These are phyloP conservation scores for Hozukius guyotensis DNA, from an alignment of 2,797 vertebrate genomes.

Conservation along the genomic window DNA sequence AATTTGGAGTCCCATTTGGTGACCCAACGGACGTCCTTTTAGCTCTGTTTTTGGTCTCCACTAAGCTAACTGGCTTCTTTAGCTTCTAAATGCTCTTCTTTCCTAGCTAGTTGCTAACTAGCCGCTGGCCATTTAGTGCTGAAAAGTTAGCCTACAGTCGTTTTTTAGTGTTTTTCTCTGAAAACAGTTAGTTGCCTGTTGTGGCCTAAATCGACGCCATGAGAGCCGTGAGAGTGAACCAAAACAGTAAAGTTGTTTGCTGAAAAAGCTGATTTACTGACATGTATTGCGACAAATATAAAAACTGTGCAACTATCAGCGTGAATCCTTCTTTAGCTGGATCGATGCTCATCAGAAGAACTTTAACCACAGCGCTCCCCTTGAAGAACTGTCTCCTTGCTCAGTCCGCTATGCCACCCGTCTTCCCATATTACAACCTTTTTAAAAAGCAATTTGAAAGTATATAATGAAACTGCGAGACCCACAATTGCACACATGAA, in stretches of 20 bases:
- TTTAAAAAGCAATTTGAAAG: conserved; percentile 34
- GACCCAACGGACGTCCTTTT: background rate
- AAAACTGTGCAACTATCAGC: background rate
- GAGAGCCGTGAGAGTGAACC: background rate
- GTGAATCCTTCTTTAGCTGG: background rate
- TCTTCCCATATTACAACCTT: conserved; percentile 17
- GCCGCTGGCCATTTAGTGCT: background rate
- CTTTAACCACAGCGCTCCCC: background rate
- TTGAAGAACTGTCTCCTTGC: background rate
- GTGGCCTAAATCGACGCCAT: background rate
- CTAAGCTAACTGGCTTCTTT: background rate
- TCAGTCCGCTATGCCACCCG: conserved; percentile 5
- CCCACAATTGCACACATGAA: conserved; percentile 38
- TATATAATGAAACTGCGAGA: conserved; percentile 6
- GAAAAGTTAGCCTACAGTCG: background rate
- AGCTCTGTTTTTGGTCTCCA: too few species aligned
- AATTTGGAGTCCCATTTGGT: background rate
- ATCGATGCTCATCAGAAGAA: background rate
- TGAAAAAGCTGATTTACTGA: background rate
- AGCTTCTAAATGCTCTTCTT: background rate
- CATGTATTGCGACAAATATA: background rate
- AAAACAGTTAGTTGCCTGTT: background rate
- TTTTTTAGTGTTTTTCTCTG: background rate
- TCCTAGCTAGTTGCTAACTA: background rate
- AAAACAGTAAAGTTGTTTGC: background rate